Conservation (phyloP, 2,888 invertebrate genomes). For the Caenorhabditis sp. region DNA sequence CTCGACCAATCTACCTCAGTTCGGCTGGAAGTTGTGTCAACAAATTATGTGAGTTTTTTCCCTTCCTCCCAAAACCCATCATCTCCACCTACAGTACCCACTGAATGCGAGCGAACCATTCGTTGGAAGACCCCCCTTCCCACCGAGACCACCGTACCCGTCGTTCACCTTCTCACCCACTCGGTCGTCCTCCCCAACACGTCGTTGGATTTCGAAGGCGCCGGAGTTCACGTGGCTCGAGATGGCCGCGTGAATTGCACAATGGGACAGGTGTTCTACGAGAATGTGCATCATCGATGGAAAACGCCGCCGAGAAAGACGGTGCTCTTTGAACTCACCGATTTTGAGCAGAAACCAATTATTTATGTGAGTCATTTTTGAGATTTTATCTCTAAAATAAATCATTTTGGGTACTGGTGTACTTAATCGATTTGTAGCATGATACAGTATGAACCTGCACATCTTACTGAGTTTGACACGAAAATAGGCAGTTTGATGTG, state of each 20-base stretch:
- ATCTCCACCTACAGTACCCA: not conserved
- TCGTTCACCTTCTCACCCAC: conserved; percentile 18
- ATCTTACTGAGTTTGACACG: too few relatives aligned
- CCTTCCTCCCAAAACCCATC: too few relatives aligned
- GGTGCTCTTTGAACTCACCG: conserved; percentile 29
- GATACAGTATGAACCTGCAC: too few relatives aligned
- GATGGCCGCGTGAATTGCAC: conserved; percentile 35
- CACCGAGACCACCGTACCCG: conserved; percentile 12
- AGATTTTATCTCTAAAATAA: too few relatives aligned
- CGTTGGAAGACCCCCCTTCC: conserved; percentile 5
- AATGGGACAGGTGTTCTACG: conserved; percentile 35
- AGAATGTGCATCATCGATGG: conserved; percentile 42
- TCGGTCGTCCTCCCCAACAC: conserved; percentile 15
- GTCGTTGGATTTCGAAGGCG: conserved; percentile 12
- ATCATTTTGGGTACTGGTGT: too few relatives aligned
- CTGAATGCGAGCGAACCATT: conserved; percentile 21
- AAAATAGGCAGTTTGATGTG: too few relatives aligned
- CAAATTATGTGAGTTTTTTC: conserved; percentile 33
- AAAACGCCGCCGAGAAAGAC: conserved; percentile 18
- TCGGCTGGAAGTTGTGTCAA: conserved; percentile 49
- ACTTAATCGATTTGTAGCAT: too few relatives aligned
- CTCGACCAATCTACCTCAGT: conserved; percentile 53
- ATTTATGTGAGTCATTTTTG: conserved; percentile 26
- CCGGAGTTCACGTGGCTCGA: conserved; percentile 3
- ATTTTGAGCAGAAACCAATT: conserved; percentile 14